These are phyloP conservation scores for Paradoxurus hermaphroditus DNA, from an alignment of 2,113 vertebrate genomes.

Conservation along the genomic window DNA sequence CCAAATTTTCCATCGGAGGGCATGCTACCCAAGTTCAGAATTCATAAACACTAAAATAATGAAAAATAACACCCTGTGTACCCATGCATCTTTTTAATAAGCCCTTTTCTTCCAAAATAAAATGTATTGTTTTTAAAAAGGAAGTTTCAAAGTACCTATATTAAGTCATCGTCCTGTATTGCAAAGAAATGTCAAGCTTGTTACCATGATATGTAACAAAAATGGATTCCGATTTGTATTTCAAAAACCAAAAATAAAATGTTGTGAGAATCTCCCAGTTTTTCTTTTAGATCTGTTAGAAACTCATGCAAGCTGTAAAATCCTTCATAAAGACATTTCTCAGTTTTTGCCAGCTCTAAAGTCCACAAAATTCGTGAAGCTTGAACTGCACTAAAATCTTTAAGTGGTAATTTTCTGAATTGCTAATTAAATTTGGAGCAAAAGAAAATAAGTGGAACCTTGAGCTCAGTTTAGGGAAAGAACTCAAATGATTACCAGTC, in stretches of 20 bases:
- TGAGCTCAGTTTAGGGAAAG: constrained; percentile 41
- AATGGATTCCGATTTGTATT: constrained; percentile 56
- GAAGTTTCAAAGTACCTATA: neutral
- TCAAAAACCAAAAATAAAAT: constrained; percentile 53
- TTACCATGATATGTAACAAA: constrained; percentile 35
- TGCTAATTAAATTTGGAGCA: constrained; percentile 45
- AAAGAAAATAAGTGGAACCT: constrained; percentile 49
- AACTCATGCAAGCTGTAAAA: constrained; percentile 20
- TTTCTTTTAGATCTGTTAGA: constrained; percentile 26
- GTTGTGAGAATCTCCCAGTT: neutral
- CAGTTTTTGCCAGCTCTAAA: constrained; percentile 1
- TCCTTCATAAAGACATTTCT: constrained; percentile 21
- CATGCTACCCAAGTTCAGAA: neutral
- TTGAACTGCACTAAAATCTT: constrained; percentile 45
- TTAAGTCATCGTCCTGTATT: neutral
- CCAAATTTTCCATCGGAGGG: constrained; percentile 31
- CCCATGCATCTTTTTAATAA: neutral
- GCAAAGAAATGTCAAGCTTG: constrained; percentile 37
- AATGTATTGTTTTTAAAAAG: neutral
- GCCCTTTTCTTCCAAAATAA: constrained; percentile 29
- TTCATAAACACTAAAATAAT: constrained; percentile 13
- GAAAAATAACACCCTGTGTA: neutral
- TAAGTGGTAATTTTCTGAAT: constrained; percentile 54
- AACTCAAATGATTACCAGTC: constrained; percentile 45
- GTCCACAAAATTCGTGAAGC: constrained; percentile 52